Evolutionary conservation across 2,797 vertebrate species (phyloP), one percentile per base, ranked within the genome.

Genomic region (Coracias cyanogaster): DNA sequence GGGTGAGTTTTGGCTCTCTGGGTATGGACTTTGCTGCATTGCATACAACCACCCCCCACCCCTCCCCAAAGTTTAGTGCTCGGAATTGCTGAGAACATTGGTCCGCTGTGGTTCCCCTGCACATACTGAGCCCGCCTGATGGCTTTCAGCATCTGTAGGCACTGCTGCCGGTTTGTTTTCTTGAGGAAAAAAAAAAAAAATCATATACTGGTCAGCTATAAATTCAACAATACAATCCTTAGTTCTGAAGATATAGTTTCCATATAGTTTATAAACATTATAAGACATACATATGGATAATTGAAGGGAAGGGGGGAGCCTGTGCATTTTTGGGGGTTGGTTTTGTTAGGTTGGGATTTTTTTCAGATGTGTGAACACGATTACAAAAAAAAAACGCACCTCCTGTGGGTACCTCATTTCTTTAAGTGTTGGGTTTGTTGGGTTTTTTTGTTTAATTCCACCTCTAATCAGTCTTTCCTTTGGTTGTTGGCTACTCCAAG

Each of bases 181-280:
- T 94, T 61, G 60, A 97, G 96, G 72, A 73, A 21, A 57, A 60
- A 60, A 60, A 66, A 39, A 73, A 66, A 39, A 94, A 92, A 98
- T 84, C 87, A 95, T 94, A 70, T 96, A 94, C 84, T 97, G 93
- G 83, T 95, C 96, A 96, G 95, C 96, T 98, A 97, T 97, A 97
- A 98, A 97, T 97, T 96, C 92, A 90, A 95, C 93, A 72, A 74
- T 97, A 97, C 97, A 97, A 97, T 97, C 90, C 94, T 98, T 98
- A 98, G 98, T 99, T 99, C 98, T 98, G 98, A 98, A 99, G 99
- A 98, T 99, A 99, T 98, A 99, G 98, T 96, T 99, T 98, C 97
- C 98, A 94, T 99, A 98, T 98, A 98, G 98, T 99, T 99, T 99
- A 99, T 99, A 99, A 99, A 99, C 99, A 98, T 98, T 97, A 82